These are phyloP conservation scores for Lytechinus variegatus DNA, from an alignment of 35 echinoderm and acorn worm genomes.

Conservation along the genomic window DNA sequence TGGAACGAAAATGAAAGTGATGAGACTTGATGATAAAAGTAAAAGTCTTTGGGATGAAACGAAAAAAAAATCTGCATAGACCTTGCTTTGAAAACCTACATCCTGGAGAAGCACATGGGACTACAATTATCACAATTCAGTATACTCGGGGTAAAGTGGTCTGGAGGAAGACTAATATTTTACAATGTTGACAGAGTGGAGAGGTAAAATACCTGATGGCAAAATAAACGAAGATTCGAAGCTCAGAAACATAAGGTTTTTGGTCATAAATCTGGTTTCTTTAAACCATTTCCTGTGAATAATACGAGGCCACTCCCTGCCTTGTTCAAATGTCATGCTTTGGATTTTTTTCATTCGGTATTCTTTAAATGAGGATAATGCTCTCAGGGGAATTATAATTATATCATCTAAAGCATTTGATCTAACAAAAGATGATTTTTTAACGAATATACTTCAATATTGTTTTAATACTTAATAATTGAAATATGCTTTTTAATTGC, in stretches of 20 bases:
- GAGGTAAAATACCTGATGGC: not conserved
- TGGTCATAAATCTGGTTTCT: not conserved
- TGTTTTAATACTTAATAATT: too few relatives aligned
- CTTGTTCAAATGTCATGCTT: not conserved
- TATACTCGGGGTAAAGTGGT: not conserved
- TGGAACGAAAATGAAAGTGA: too few relatives aligned
- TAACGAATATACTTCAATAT: too few relatives aligned
- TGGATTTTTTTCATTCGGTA: not conserved
- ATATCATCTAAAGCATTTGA: too few relatives aligned
- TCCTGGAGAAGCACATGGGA: not conserved
- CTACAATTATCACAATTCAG: not conserved
- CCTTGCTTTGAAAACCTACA: not conserved
- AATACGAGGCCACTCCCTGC: not conserved
- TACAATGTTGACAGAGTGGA: not conserved
- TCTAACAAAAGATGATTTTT: too few relatives aligned
- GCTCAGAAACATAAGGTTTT: not conserved
- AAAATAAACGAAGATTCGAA: not conserved
- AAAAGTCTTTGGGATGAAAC: not conserved
- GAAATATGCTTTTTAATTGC: not conserved
- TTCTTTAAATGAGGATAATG: not conserved
- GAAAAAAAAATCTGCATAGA: not conserved
- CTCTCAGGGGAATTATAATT: too few relatives aligned
- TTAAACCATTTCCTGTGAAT: not conserved
- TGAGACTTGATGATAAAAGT: not conserved
- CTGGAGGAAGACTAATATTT: not conserved